These are phyloP conservation scores for Hedya salicella DNA, from an alignment of 2,888 invertebrate species.

Conservation along the genomic window DNA sequence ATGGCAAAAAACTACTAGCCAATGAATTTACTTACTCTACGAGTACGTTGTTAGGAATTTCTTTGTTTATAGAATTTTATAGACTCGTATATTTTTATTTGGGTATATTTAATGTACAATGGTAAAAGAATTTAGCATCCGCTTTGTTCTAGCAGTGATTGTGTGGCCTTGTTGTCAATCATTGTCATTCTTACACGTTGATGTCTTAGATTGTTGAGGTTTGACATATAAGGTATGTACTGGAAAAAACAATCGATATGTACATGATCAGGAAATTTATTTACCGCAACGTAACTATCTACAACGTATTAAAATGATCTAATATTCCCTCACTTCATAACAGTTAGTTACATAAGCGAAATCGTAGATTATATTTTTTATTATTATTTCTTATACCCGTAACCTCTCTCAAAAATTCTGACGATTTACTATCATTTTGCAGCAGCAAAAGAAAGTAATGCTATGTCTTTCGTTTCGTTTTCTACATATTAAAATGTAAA, in stretches of 20 bases:
- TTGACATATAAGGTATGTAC: conserved; percentile 22
- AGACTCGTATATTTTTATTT: conserved; percentile 1
- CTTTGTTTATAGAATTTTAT: conserved; percentile 2
- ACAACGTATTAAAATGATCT: no score
- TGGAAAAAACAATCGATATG: conserved; percentile 2
- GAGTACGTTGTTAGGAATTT: neutral
- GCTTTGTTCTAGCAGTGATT: conserved; percentile 38
- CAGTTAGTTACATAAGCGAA: no score
- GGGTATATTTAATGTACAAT: conserved; percentile 21
- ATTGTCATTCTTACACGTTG: conserved; percentile 32
- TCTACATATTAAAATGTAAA: neutral
- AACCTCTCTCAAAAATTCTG: no score
- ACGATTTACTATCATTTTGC: no score
- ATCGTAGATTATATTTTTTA: no score
- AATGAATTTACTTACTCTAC: no score
- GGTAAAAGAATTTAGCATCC: conserved; percentile 35
- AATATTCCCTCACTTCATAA: no score
- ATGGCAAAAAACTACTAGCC: no score
- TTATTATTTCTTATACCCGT: no score
- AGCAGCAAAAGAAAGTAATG: no score
- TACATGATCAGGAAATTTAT: neutral
- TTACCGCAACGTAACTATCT: no score
- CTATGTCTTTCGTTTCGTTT: no score
- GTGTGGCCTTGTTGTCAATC: conserved; percentile 43
- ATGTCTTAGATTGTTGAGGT: conserved; percentile 34